phyloP scores from a whole-genome alignment of 2,888 invertebrate genomes.

The Ophraella communa region DNA sequence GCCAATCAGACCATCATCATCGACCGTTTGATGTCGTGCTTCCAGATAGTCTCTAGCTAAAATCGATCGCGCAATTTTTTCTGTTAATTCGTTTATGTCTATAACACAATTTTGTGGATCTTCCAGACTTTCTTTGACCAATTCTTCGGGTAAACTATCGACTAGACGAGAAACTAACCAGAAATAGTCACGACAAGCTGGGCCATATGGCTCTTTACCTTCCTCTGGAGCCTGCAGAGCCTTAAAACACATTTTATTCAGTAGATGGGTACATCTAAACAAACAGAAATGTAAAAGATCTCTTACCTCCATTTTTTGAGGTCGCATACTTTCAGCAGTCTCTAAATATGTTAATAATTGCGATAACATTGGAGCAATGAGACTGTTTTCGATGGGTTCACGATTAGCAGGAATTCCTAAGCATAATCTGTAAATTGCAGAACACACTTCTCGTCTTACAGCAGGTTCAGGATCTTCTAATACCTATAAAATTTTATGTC shows the following conservation, averaged over 20 bases:
- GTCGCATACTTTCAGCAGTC: constrained; percentile 85
- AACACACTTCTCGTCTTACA: constrained; percentile 89
- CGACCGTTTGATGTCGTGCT: constrained; percentile 77
- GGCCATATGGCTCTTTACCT: constrained; percentile 94
- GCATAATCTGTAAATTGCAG: constrained; percentile 89
- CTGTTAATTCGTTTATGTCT: constrained; percentile 71
- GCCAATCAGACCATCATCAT: constrained; percentile 91
- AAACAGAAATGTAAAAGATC: not conserved
- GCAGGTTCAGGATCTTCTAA: constrained; percentile 92
- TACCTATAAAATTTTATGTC: constrained; percentile 53
- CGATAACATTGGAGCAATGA: constrained; percentile 80
- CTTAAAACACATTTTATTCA: constrained; percentile 19
- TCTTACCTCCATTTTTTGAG: constrained; percentile 63
- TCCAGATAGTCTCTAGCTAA: constrained; percentile 82
- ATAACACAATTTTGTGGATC: constrained; percentile 65
- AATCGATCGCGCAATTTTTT: constrained; percentile 77
- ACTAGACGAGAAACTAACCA: constrained; percentile 90
- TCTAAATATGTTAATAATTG: constrained; percentile 82
- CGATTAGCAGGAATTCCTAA: constrained; percentile 66
- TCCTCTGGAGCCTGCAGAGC: constrained; percentile 66
- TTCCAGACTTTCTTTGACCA: constrained; percentile 71
- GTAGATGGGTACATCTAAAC: not conserved
- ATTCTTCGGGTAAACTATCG: constrained; percentile 82
- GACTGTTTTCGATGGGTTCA: constrained; percentile 64
- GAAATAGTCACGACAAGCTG: constrained; percentile 93